phyloP scores from a whole-genome alignment of 2,888 invertebrate species.

The Galeruca laticollis region DNA sequence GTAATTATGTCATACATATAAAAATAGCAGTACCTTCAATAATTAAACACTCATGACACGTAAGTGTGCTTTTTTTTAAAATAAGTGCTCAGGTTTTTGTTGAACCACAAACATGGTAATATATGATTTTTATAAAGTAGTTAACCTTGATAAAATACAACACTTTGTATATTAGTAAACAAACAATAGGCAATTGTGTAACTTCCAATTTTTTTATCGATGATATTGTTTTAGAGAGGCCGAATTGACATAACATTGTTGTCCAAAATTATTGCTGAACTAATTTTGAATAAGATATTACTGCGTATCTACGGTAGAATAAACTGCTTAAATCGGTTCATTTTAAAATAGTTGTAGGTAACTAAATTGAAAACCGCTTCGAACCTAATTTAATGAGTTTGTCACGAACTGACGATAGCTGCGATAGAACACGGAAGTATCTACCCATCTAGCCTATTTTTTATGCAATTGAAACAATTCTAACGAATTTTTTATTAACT shows the following conservation, averaged over 20 bases:
- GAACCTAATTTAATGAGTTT: neutral
- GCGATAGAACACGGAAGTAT: neutral
- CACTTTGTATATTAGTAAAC: neutral
- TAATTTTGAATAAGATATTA: no score
- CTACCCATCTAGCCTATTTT: constrained; percentile 1
- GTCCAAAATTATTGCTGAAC: no score
- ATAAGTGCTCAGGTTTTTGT: neutral
- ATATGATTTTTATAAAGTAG: neutral
- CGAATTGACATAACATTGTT: no score
- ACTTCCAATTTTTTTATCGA: no score
- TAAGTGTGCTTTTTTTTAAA: neutral
- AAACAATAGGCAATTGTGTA: no score
- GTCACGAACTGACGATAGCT: neutral
- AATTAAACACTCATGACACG: neutral
- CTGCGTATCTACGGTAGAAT: no score
- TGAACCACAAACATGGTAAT: neutral
- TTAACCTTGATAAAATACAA: neutral
- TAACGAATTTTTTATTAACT: neutral
- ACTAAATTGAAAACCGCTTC: neutral
- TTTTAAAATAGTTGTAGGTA: neutral
- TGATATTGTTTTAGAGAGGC: no score
- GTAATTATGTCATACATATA: constrained; percentile 23
- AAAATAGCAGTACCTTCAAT: constrained; percentile 10
- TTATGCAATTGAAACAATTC: neutral
- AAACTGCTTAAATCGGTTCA: neutral